Conservation (phyloP, 2,888 invertebrate genomes). For the Rhingia campestris region DNA sequence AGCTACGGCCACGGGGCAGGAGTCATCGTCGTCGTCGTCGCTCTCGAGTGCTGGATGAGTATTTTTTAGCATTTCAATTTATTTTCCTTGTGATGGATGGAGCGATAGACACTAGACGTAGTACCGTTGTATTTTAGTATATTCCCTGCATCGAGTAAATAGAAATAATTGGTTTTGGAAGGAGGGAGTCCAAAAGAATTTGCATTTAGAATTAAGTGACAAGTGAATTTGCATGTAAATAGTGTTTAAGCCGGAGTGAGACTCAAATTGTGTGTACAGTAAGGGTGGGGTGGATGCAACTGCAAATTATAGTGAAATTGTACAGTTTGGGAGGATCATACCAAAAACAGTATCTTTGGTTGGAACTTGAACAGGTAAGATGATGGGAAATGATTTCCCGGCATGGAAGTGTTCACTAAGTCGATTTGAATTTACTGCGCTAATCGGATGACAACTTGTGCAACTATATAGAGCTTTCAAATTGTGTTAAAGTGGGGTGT, state of each 20-base stretch:
- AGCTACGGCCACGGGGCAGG: background rate
- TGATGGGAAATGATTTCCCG: no score
- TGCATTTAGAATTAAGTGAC: constrained; percentile 55
- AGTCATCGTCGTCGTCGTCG: background rate
- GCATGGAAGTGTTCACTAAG: no score
- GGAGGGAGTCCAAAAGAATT: constrained; percentile 21
- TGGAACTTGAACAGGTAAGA: background rate
- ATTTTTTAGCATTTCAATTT: constrained; percentile 44
- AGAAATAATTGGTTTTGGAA: constrained; percentile 36
- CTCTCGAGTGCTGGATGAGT: background rate
- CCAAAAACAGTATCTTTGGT: background rate
- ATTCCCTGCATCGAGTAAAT: constrained; percentile 9
- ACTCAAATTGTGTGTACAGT: background rate
- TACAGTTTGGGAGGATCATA: background rate
- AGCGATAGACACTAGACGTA: constrained; percentile 2
- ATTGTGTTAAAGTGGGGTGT: no score
- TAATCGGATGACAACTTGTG: no score
- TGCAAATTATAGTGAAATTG: no score
- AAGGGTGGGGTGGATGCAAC: background rate
- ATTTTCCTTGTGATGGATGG: constrained; percentile 20
- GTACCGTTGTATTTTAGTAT: no score
- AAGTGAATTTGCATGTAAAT: constrained; percentile 61
- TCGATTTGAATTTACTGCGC: no score
- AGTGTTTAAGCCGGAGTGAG: constrained; percentile 35
- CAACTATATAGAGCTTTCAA: no score